phyloP scores from a whole-genome alignment of 2,113 vertebrate genomes.

The Camelus bactrianus region DNA sequence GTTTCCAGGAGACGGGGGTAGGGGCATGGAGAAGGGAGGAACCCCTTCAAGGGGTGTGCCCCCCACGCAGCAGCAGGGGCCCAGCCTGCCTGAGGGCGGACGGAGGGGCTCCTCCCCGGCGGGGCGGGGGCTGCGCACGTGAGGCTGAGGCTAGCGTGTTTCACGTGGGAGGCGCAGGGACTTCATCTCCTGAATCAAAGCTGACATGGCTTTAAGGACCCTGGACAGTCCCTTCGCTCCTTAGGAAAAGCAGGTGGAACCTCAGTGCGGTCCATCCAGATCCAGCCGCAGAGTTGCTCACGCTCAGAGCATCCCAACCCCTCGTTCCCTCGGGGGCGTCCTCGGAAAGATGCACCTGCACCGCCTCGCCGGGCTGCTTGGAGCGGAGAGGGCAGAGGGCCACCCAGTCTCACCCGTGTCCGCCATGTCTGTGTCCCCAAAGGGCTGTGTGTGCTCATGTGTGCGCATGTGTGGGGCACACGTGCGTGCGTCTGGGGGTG shows the following conservation, averaged over 20 bases:
- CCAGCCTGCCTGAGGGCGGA: fast-evolving
- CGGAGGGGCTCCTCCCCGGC: too few relatives aligned
- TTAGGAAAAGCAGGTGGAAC: neutral
- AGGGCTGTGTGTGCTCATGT: too few relatives aligned
- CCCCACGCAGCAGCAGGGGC: neutral
- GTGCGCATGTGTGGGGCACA: too few relatives aligned
- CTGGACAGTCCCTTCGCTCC: neutral
- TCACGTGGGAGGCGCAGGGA: fast-evolving
- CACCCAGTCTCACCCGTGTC: too few relatives aligned
- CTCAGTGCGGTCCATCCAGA: fast-evolving
- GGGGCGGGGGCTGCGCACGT: fast-evolving
- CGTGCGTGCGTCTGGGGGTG: fast-evolving
- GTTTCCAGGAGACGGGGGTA: fast-evolving
- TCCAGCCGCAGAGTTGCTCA: fast-evolving
- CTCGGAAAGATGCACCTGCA: neutral
- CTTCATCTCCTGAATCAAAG: too few relatives aligned
- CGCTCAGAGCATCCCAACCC: fast-evolving
- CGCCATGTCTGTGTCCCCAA: too few relatives aligned
- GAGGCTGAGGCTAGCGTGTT: neutral
- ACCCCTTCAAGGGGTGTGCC: fast-evolving
- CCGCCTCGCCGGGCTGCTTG: fast-evolving
- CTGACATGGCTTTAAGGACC: neutral
- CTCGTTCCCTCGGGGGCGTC: too few relatives aligned
- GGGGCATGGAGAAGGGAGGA: too few relatives aligned
- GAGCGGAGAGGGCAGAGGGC: neutral